phyloP scores from a whole-genome alignment of 2,888 invertebrate genomes.

The Minunthozetes semirufus region DNA sequence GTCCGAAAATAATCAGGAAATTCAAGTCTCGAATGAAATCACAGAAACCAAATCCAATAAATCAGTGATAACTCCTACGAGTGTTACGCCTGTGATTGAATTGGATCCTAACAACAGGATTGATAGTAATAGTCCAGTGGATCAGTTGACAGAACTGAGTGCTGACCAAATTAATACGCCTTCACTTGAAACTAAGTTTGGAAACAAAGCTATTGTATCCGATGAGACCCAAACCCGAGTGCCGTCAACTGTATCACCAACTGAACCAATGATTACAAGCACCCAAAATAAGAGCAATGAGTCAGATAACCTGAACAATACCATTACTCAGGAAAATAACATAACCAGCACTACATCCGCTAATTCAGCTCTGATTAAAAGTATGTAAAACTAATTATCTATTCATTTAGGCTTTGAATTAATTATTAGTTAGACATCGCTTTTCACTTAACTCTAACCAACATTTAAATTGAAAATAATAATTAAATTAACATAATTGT shows the following conservation, averaged over 20 bases:
- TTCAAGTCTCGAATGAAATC: neutral
- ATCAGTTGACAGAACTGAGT: slow-evolving; percentile 15
- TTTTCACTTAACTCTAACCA: too few relatives aligned
- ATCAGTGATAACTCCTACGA: neutral
- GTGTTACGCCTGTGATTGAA: neutral
- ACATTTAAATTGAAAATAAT: too few relatives aligned
- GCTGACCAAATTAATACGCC: neutral
- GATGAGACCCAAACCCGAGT: neutral
- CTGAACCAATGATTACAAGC: neutral
- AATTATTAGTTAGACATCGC: too few relatives aligned
- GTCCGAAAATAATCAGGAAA: too few relatives aligned
- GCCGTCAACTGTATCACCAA: neutral
- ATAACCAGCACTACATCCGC: neutral
- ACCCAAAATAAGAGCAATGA: neutral
- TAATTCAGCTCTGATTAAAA: neutral
- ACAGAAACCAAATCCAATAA: neutral
- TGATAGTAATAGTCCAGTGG: neutral
- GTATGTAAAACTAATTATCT: too few relatives aligned
- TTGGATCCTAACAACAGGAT: slow-evolving; percentile 6
- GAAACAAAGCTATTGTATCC: neutral
- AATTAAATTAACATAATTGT: too few relatives aligned
- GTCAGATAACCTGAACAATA: neutral
- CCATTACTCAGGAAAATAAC: neutral
- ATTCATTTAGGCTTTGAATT: too few relatives aligned
- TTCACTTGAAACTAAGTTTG: neutral